These are phyloP conservation scores for Crypturellus undulatus DNA, from an alignment of 2,113 vertebrate genomes.

Conservation along the genomic window DNA sequence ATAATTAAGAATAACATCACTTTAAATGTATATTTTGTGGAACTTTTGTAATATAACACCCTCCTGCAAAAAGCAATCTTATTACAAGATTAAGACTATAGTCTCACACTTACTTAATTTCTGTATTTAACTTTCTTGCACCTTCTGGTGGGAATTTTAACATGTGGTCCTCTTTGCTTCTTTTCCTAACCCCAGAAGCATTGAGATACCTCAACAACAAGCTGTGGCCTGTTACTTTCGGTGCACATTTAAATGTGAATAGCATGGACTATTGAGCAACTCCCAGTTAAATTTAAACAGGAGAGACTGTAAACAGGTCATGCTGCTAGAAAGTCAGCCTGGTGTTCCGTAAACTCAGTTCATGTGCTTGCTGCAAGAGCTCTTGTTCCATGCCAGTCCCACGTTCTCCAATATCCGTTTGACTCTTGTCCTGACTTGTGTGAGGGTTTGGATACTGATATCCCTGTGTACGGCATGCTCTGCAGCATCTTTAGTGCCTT, in stretches of 20 bases:
- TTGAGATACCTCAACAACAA: not conserved
- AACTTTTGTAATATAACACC: not conserved
- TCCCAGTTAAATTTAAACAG: not conserved
- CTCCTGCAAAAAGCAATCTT: not conserved
- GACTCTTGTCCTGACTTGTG: not conserved
- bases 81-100: not conserved
- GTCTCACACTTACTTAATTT: not conserved
- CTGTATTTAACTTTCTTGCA: not conserved
- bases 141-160: not conserved
- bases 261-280: not conserved
- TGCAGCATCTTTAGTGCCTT: not conserved
- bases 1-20: not conserved
- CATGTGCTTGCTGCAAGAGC: not conserved
- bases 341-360: not conserved
- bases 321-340: not conserved
- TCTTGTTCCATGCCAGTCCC: not conserved
- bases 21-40: not conserved
- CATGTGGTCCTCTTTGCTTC: not conserved
- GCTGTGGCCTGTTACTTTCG: not conserved
- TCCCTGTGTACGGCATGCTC: not conserved
- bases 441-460: not conserved
- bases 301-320: not conserved
- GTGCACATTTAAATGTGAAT: not conserved
- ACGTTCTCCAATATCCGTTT: accelerated
- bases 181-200: not conserved